phyloP scores from a whole-genome alignment of 2,797 vertebrate species.

The Rhadinocentrus ornatus region DNA sequence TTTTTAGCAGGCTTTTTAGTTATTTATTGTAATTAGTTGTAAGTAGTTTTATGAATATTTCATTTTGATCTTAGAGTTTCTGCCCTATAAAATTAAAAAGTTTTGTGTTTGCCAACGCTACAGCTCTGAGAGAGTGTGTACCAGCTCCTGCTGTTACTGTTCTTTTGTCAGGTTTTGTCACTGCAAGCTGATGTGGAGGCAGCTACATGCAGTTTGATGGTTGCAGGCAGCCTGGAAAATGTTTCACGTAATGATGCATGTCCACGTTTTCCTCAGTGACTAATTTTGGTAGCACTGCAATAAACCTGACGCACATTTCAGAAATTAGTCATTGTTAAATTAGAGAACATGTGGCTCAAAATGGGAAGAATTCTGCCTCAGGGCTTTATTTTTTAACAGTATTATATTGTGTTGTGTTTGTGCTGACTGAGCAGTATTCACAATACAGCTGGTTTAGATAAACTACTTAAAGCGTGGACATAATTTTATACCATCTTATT shows the following conservation, averaged over 20 bases:
- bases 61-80: slow-evolving; percentile 4
- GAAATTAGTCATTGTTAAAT: slow-evolving; percentile 42
- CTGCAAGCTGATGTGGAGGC: neutral
- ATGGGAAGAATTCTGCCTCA: slow-evolving; percentile 20
- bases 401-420: slow-evolving; percentile 4
- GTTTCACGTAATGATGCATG: slow-evolving; percentile 31
- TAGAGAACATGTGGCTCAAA: slow-evolving; percentile 5
- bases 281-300: slow-evolving; percentile 16
- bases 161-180: slow-evolving; percentile 1
- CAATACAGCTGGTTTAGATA: slow-evolving; percentile 9
- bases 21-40: slow-evolving; percentile 3
- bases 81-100: slow-evolving; percentile 6
- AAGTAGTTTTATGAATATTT: slow-evolving; percentile 24
- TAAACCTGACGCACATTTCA: slow-evolving; percentile 31
- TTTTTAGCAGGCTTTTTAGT: neutral
- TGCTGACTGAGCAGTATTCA: slow-evolving; percentile 49
- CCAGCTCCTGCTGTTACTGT: slow-evolving; percentile 2
- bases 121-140: slow-evolving; percentile 9
- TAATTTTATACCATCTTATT: no score
- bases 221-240: slow-evolving; percentile 33
- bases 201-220: slow-evolving; percentile 19
- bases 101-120: neutral
- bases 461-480: slow-evolving; percentile 5
- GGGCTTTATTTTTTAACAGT: slow-evolving; percentile 8
- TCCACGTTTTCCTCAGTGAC: slow-evolving; percentile 7